Evolutionary conservation across 1,140 invertebrate genomes (phyloP), one percentile per base, ranked within the genome.

Genomic region (Gryllus bimaculatus): DNA sequence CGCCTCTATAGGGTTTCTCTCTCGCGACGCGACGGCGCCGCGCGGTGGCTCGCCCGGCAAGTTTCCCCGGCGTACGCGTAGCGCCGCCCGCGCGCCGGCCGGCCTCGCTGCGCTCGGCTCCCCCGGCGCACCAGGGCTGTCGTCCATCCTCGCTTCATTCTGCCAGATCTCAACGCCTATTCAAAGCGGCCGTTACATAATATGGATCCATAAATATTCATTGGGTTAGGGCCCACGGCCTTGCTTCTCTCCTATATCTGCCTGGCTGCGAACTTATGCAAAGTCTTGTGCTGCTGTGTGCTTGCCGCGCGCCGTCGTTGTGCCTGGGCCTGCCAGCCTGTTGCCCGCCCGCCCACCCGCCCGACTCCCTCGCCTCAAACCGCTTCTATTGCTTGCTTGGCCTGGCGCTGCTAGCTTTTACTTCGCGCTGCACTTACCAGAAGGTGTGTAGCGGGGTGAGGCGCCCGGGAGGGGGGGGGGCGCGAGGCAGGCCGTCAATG

Each of bases 151-250:
- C 54, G 54, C 54, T 66, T 18, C 54, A 66, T 66, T 66, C 54
- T 66, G 18, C 54, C 54, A 66, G 54, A 66, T 66, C 54, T 66
- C 54, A 66, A 66, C 54, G 54, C 49, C 26, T 66, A 66, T 66
- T 66, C 54, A 66, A 66, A 66, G 7, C 54, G 54, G 18, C 54
- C 54, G 7, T 66, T 3, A 1, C 54, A 66, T 66, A 66, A 66
- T 66, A 66, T 66, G 54, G 54, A 66, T 66, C 54, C 54, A 66
- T 66, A 66, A 66, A 66, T 66, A 66, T 66, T 66, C 54, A 66
- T 66, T 66, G 54, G 54, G 54, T 66, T 66, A 66, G 54, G 54
- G 18, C 54, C 54, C 54, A 66, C 54, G 54, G 0, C 54, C 2
- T 7, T 66, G 54, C 10, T 7, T 66, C 18, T 66, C 54, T 18